phyloP scores from a whole-genome alignment of 2,888 invertebrate species.

The Trissolcus japonicus region DNA sequence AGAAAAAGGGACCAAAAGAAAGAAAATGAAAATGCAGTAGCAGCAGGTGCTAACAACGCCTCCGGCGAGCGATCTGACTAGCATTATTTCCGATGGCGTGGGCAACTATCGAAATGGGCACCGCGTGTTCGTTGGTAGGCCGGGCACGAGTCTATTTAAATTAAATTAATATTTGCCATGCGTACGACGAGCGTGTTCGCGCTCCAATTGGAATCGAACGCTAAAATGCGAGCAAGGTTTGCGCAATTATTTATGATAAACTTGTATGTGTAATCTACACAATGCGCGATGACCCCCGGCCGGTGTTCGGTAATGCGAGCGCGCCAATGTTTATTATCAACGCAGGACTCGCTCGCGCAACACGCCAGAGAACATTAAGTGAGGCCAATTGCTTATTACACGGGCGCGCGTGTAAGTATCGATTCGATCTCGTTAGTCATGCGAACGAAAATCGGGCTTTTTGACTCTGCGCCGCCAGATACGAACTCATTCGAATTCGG shows the following conservation, averaged over 20 bases:
- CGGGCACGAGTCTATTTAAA: constrained; percentile 67
- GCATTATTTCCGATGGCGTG: constrained; percentile 45
- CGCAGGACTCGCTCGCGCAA: constrained; percentile 48
- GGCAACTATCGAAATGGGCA: constrained; percentile 44
- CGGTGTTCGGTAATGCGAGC: constrained; percentile 57
- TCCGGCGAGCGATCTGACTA: constrained; percentile 41
- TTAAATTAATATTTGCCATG: constrained; percentile 74
- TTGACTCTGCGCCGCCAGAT: background rate
- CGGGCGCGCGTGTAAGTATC: constrained; percentile 34
- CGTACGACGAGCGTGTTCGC: constrained; percentile 55
- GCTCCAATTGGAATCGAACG: constrained; percentile 59
- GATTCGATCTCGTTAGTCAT: constrained; percentile 46
- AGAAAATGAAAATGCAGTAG: constrained; percentile 24
- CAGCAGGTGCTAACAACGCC: constrained; percentile 54
- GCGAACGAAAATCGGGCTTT: constrained; percentile 37
- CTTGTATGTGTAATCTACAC: constrained; percentile 61
- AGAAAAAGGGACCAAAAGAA: constrained; percentile 29
- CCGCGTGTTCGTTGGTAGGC: constrained; percentile 52
- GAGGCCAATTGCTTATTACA: constrained; percentile 54
- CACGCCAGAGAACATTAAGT: constrained; percentile 30
- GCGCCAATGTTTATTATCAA: constrained; percentile 41
- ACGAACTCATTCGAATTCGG: too few relatives aligned
- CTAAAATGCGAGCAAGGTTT: constrained; percentile 67
- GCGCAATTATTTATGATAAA: constrained; percentile 74
- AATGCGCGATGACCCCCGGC: constrained; percentile 27